phyloP scores from a whole-genome alignment of 2,888 invertebrate genomes.

The Flexamia atlantica region DNA sequence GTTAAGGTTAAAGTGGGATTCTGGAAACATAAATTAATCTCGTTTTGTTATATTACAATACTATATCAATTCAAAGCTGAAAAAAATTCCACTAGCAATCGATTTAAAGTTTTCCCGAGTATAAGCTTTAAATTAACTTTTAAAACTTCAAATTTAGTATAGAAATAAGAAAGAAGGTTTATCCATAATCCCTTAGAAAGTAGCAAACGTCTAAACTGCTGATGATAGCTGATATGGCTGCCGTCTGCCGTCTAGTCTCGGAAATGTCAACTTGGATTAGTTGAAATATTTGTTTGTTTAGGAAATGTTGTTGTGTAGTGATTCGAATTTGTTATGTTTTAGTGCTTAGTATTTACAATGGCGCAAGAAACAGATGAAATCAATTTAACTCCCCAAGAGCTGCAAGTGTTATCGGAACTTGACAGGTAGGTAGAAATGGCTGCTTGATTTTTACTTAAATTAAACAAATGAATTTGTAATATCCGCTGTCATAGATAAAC shows the following conservation, averaged over 20 bases:
- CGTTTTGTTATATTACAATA: too few relatives aligned
- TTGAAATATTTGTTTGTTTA: slow-evolving; percentile 37
- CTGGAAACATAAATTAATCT: neutral
- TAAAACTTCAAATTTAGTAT: too few relatives aligned
- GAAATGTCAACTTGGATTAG: slow-evolving; percentile 30
- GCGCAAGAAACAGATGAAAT: slow-evolving; percentile 82
- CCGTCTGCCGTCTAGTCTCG: neutral
- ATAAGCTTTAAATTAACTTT: too few relatives aligned
- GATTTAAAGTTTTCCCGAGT: too few relatives aligned
- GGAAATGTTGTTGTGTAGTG: neutral
- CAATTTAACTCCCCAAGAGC: slow-evolving; percentile 88
- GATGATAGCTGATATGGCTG: slow-evolving; percentile 58
- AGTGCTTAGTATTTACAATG: slow-evolving; percentile 71
- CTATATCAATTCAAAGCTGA: too few relatives aligned
- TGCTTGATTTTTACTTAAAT: slow-evolving; percentile 37
- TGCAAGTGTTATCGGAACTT: slow-evolving; percentile 91
- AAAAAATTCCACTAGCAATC: too few relatives aligned
- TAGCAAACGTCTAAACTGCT: slow-evolving; percentile 37
- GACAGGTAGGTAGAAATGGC: slow-evolving; percentile 82
- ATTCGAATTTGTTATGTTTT: neutral
- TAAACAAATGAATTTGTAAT: too few relatives aligned
- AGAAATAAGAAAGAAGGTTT: neutral
- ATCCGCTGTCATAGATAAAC: too few relatives aligned
- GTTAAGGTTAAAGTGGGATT: slow-evolving; percentile 15
- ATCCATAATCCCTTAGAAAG: slow-evolving; percentile 40